phyloP scores from a whole-genome alignment of 1,140 invertebrate species.

The Teleogryllus occipitalis region DNA sequence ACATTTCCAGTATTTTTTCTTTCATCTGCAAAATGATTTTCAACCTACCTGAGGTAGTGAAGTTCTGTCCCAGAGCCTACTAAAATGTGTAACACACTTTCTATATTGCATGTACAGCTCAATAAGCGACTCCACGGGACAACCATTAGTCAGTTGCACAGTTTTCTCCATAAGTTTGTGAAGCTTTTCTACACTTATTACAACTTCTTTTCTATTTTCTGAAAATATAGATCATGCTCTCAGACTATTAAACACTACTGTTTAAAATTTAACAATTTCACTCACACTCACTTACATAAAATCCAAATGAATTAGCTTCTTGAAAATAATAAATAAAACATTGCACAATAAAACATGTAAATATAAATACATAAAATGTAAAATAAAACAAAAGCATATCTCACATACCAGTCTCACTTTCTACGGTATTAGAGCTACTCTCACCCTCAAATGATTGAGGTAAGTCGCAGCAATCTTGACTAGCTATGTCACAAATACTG shows the following conservation, averaged over 20 bases:
- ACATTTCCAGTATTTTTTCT: too few species aligned
- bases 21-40: too few species aligned
- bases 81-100: constrained; percentile 16
- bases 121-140: constrained; percentile 17
- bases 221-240: neutral
- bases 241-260: too few species aligned
- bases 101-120: constrained; percentile 18
- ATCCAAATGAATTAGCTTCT: neutral
- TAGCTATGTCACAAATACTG: neutral
- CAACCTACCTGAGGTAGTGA: constrained; percentile 19
- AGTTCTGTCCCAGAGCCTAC: constrained; percentile 16
- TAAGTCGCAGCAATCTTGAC: neutral
- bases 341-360: neutral
- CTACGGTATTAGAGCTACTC: neutral
- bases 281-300: neutral
- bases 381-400: neutral
- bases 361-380: neutral
- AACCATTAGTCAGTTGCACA: constrained; percentile 13
- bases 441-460: neutral
- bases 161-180: constrained; percentile 10
- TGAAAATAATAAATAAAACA: neutral
- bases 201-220: constrained; percentile 3
- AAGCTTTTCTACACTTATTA: constrained; percentile 12
- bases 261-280: too few species aligned
- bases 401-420: neutral